These are phyloP conservation scores for Asteroscopus sphinx DNA, from an alignment of 2,888 invertebrate genomes.

Conservation along the genomic window DNA sequence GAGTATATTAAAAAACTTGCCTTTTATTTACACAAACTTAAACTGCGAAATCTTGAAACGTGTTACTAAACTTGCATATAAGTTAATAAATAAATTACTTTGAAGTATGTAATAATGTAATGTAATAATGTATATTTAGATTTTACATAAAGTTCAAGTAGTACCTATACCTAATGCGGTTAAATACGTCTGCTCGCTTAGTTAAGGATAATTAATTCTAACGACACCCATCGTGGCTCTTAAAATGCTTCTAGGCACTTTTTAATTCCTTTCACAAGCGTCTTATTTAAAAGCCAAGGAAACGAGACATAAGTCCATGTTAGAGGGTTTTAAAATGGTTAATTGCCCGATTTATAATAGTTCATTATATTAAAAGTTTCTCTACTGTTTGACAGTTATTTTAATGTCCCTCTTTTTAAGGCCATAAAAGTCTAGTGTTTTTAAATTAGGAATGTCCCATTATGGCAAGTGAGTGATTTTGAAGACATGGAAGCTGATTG, in stretches of 20 bases:
- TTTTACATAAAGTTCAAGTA: too few species aligned
- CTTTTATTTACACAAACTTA: too few species aligned
- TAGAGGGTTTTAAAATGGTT: conserved; percentile 72
- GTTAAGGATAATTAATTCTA: conserved; percentile 76
- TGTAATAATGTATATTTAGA: too few species aligned
- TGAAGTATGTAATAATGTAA: too few species aligned
- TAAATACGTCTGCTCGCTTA: conserved; percentile 63
- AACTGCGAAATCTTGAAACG: too few species aligned
- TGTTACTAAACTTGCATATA: too few species aligned
- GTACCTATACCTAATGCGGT: conserved; percentile 51
- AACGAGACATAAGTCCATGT: conserved; percentile 75
- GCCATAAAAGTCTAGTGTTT: conserved; percentile 51
- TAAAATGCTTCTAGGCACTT: conserved; percentile 63
- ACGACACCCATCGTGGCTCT: conserved; percentile 67
- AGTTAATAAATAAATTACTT: too few species aligned
- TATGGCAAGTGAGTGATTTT: conserved; percentile 49
- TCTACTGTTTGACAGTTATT: conserved; percentile 60
- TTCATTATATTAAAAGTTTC: conserved; percentile 63
- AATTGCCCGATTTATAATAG: conserved; percentile 78
- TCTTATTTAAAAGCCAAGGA: conserved; percentile 76
- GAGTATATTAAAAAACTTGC: too few species aligned
- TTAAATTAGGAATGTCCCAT: conserved; percentile 53
- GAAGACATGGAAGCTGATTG: conserved; percentile 38
- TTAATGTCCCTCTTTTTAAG: conserved; percentile 54
- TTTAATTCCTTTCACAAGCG: conserved; percentile 50